phyloP scores from a whole-genome alignment of 2,888 invertebrate genomes.

The Drosophila recens region DNA sequence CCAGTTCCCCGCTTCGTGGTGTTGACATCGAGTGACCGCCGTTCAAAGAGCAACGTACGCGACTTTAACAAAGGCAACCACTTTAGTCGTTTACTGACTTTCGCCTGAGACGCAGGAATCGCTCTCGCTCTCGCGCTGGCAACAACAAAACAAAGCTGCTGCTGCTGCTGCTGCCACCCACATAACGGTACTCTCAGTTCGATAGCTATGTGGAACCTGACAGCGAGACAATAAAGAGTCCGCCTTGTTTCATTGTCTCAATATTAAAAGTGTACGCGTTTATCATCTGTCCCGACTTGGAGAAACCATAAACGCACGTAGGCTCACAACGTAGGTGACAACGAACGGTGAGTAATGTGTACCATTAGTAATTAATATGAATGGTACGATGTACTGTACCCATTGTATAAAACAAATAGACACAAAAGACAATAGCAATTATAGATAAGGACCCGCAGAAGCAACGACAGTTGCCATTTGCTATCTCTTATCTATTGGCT shows the following conservation, averaged over 20 bases:
- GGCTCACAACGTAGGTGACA: slow-evolving; percentile 5
- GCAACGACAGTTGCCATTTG: slow-evolving; percentile 16
- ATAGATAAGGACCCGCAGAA: slow-evolving; percentile 41
- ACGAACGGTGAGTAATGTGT: slow-evolving; percentile 63
- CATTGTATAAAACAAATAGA: slow-evolving; percentile 37
- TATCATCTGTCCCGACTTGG: not conserved
- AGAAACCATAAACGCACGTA: slow-evolving; percentile 19
- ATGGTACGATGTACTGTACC: slow-evolving; percentile 15
- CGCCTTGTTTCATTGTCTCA: slow-evolving; percentile 54
- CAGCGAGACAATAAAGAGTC: slow-evolving; percentile 63
- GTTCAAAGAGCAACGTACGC: slow-evolving; percentile 70
- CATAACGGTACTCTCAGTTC: slow-evolving; percentile 14
- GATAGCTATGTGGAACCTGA: slow-evolving; percentile 24
- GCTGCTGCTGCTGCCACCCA: slow-evolving; percentile 16
- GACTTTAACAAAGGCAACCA: slow-evolving; percentile 57
- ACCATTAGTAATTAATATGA: slow-evolving; percentile 57
- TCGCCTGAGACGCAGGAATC: slow-evolving; percentile 66
- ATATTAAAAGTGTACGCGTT: not conserved
- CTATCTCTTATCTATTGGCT: slow-evolving; percentile 30
- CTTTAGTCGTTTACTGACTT: slow-evolving; percentile 67
- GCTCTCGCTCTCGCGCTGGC: not conserved
- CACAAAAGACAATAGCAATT: slow-evolving; percentile 9
- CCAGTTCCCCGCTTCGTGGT: not conserved
- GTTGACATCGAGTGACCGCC: slow-evolving; percentile 41
- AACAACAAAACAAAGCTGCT: slow-evolving; percentile 36